Evolutionary conservation across 2,797 vertebrate species (phyloP).

Genomic region (Amblyopsis hoosieri): DNA sequence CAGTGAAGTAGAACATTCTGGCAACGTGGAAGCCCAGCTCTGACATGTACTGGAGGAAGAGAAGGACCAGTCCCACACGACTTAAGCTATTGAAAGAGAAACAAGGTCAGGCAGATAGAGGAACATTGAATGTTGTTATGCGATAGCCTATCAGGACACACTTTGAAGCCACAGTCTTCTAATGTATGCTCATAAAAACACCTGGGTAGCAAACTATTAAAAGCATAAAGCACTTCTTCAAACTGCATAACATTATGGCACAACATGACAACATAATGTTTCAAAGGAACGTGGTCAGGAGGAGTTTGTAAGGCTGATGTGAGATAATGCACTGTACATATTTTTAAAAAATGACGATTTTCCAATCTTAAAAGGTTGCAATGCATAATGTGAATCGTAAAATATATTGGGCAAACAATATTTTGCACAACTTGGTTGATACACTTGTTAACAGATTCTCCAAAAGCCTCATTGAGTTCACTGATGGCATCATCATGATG

Average conservation of each 20-base stretch:
- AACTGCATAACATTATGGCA: background rate
- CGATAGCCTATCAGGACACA: background rate
- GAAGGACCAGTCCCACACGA: conserved; percentile 88
- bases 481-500: no score
- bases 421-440: no score
- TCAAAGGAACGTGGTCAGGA: background rate
- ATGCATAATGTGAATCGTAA: background rate
- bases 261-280: background rate
- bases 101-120: background rate
- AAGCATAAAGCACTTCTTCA: no score
- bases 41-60: conserved; percentile 91
- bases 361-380: background rate
- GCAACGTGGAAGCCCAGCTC: conserved; percentile 93
- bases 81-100: conserved; percentile 79
- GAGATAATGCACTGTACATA: no score
- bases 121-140: background rate
- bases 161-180: background rate
- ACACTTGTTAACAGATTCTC: no score
- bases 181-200: no score
- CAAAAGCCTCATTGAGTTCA: no score
- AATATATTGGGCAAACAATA: background rate
- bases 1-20: conserved; percentile 89
- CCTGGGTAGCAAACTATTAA: no score
- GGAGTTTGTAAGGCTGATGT: no score
- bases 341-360: no score